A percentile compares a stretch with the other conserved stretches of the same genome.
Evolutionary conservation across 1,140 invertebrate genomes (phyloP).

Genomic region (Drosophila ohnishii): DNA sequence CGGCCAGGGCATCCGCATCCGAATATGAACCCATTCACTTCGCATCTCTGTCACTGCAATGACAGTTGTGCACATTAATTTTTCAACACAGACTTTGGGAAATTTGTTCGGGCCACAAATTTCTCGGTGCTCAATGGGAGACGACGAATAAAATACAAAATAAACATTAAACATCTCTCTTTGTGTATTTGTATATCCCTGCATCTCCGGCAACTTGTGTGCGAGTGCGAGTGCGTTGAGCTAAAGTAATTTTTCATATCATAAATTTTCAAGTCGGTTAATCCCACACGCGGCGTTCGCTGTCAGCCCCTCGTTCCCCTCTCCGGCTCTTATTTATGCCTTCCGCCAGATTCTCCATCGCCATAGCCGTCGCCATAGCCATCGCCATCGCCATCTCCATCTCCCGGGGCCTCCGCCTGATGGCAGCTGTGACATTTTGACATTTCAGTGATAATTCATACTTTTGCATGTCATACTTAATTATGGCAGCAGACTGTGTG

Average conservation of each 20-base stretch:
- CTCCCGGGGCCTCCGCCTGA: constrained; percentile 48
- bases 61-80: constrained; percentile 80
- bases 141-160: constrained; percentile 60
- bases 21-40: constrained; percentile 44
- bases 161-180: constrained; percentile 59
- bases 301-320: constrained; percentile 37
- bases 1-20: neutral
- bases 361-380: constrained; percentile 16
- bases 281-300: constrained; percentile 74
- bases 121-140: constrained; percentile 51
- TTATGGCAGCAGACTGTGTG: constrained; percentile 78
- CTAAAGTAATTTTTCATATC: constrained; percentile 81
- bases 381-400: constrained; percentile 38
- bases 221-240: constrained; percentile 33
- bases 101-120: constrained; percentile 75
- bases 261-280: constrained; percentile 81
- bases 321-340: constrained; percentile 55
- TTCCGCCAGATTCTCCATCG: constrained; percentile 53
- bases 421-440: constrained; percentile 81
- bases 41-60: constrained; percentile 74
- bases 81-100: constrained; percentile 77
- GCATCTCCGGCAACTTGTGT: constrained; percentile 28
- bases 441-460: constrained; percentile 82
- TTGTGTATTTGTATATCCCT: constrained; percentile 22
- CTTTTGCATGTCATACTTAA: constrained; percentile 83